Conservation (phyloP, 2,797 vertebrate species). For the Anas bahamensis region DNA sequence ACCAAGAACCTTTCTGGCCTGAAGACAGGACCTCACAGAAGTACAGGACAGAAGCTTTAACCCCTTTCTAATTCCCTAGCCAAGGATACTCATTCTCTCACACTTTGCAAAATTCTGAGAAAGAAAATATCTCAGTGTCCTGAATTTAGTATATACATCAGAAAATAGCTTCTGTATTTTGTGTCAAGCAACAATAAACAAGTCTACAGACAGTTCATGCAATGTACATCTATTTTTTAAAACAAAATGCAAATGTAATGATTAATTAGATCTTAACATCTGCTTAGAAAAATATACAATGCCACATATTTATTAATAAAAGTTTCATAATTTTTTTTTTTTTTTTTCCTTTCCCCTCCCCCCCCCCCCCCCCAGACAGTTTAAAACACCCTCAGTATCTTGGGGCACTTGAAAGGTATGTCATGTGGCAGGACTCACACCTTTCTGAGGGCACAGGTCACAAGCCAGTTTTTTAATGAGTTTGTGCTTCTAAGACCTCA, state of each 20-base stretch:
- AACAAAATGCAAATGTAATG: neutral
- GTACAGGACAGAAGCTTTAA: neutral
- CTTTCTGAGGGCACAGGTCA: neutral
- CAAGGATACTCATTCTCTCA: neutral
- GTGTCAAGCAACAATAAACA: neutral
- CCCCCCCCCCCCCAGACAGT: neutral
- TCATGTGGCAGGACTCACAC: fast-evolving
- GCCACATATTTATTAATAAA: neutral
- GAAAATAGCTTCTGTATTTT: neutral
- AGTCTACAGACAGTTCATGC: neutral
- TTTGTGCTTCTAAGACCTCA: neutral
- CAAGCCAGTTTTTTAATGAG: neutral
- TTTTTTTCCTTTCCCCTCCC: too few species aligned
- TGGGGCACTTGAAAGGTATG: neutral
- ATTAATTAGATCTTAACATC: neutral
- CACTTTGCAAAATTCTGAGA: neutral
- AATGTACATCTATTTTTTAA: neutral
- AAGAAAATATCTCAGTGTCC: neutral
- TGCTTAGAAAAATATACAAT: neutral
- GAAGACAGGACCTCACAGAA: neutral
- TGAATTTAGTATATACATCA: neutral
- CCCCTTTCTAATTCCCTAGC: neutral
- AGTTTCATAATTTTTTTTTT: neutral
- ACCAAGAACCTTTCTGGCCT: neutral
- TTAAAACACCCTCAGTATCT: neutral